Percentiles rank a stretch among this genome's conserved stretches.
These are phyloP conservation scores for Cossypha heuglini DNA, from an alignment of 2,797 vertebrate genomes.

Conservation along the genomic window DNA sequence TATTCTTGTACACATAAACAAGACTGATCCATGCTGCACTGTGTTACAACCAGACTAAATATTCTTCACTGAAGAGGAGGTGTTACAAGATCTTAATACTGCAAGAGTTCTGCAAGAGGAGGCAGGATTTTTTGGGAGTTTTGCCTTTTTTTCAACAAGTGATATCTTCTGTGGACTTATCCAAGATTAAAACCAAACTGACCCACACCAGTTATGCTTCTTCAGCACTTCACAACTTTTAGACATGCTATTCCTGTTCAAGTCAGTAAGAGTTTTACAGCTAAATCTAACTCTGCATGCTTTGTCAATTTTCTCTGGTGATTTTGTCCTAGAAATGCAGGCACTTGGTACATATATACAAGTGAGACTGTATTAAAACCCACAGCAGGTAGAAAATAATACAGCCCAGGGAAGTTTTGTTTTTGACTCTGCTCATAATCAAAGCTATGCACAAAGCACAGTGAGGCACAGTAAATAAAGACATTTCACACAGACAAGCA, in stretches of 20 bases:
- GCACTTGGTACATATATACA: neutral
- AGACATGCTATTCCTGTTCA: neutral
- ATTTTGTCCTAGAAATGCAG: neutral
- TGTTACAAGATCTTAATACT: neutral
- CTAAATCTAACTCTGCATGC: neutral
- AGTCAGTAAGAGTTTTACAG: neutral
- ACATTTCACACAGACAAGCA: constrained; percentile 35
- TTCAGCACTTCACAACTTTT: neutral
- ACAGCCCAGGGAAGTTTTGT: neutral
- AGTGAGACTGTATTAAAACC: constrained; percentile 21
- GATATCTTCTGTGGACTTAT: neutral
- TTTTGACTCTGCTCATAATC: neutral
- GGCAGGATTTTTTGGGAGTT: rapidly evolving
- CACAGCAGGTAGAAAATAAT: constrained; percentile 48
- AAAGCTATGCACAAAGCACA: neutral
- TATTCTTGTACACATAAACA: neutral
- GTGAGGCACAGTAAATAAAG: constrained; percentile 36
- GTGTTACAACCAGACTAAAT: neutral
- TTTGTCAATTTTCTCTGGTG: neutral
- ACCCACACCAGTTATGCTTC: neutral
- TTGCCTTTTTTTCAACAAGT: neutral
- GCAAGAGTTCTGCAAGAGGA: neutral
- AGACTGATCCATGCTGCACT: neutral
- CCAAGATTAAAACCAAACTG: neutral
- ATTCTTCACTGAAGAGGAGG: neutral